Conservation (phyloP, 2,797 vertebrate species). For the Masticophis lateralis region DNA sequence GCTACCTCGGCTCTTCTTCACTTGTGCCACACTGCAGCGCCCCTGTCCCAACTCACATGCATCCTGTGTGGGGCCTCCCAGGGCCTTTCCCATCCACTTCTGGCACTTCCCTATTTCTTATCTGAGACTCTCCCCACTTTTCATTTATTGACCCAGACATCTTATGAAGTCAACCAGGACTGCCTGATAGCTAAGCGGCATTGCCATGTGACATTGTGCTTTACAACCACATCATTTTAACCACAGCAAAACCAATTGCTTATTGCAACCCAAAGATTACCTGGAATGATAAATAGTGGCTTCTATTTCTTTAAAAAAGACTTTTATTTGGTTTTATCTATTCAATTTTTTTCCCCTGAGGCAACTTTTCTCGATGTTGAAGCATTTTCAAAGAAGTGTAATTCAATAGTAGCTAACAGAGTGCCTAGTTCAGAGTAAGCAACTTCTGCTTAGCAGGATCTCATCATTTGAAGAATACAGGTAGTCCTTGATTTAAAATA, state of each 20-base stretch:
- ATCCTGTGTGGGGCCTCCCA: not conserved
- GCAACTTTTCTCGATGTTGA: not conserved
- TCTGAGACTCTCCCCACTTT: not conserved
- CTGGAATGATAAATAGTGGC: not conserved
- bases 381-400: not conserved
- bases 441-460: not conserved
- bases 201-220: not conserved
- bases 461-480: not conserved
- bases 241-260: not conserved
- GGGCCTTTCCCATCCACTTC: not conserved
- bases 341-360: not conserved
- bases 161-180: not conserved
- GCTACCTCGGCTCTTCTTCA: no score
- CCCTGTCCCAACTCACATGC: not conserved
- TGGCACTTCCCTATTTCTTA: not conserved
- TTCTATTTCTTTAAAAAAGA: constrained; percentile 2
- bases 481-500: no score
- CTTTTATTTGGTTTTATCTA: not conserved
- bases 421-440: not conserved
- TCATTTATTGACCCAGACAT: not conserved
- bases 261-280: not conserved
- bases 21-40: not conserved
- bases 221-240: not conserved
- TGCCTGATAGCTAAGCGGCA: not conserved
- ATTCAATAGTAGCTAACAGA: not conserved